A percentile compares a stretch with the other conserved stretches of the same genome.
These are phyloP conservation scores for Sebastolobus alascanus DNA, from an alignment of 2,797 vertebrate species.

Conservation along the genomic window DNA sequence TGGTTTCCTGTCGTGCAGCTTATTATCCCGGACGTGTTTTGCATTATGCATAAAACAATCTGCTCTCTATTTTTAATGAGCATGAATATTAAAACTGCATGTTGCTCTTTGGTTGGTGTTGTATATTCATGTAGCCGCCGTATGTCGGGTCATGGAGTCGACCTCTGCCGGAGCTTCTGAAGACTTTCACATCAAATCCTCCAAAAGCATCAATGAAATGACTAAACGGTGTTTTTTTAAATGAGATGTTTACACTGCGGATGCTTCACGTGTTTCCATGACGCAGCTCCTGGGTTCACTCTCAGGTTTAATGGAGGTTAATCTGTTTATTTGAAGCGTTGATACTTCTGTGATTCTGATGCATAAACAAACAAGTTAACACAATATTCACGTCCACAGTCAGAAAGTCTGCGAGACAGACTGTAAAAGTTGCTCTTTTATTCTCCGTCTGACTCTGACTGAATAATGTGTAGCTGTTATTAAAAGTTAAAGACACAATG, in stretches of 20 bases:
- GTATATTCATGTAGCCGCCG: constrained; percentile 21
- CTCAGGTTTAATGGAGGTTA: neutral
- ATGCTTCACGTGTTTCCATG: neutral
- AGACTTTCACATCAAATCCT: constrained; percentile 1
- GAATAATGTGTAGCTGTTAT: neutral
- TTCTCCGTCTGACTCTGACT: neutral
- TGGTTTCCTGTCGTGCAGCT: constrained; percentile 41
- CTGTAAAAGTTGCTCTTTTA: neutral
- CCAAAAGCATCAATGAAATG: neutral
- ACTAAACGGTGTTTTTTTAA: neutral
- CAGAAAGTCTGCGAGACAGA: too few relatives aligned
- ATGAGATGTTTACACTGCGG: neutral
- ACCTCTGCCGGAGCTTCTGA: neutral
- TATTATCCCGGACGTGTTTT: constrained; percentile 38
- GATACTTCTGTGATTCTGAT: neutral
- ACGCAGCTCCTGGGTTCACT: neutral
- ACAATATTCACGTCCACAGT: neutral
- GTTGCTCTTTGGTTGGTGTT: constrained; percentile 24
- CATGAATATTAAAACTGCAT: constrained; percentile 41
- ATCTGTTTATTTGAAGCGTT: constrained; percentile 5
- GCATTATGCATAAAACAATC: constrained; percentile 64
- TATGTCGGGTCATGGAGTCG: constrained; percentile 4
- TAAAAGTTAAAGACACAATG: neutral
- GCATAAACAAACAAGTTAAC: too few relatives aligned
- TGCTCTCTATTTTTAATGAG: constrained; percentile 61